Evolutionary conservation across 1,140 invertebrate genomes (phyloP), one percentile per base, ranked within the genome.

Genomic region (Tetramorium alpestre): DNA sequence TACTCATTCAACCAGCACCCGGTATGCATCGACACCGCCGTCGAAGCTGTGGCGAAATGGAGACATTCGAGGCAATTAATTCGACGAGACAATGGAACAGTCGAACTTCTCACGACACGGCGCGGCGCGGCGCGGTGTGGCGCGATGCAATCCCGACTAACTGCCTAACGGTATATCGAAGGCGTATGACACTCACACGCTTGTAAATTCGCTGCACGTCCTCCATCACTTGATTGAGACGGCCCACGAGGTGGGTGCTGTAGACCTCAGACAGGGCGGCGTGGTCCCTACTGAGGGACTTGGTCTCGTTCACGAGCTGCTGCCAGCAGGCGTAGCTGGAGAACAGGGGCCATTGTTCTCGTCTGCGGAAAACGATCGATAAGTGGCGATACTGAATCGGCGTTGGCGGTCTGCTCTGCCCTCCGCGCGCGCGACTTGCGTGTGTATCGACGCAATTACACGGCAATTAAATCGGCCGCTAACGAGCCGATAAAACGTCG

Each of bases 251-350:
- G 95, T 98, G 97, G 64, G 97, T 98, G 89, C 97, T 97, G 95
- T 98, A 99, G 75, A 99, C 97, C 91, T 99, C 98, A 65, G 97
- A 97, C 60, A 99, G 96, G 65, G 97, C 97, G 28, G 97, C 97
- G 95, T 99, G 98, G 94, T 99, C 98, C 90, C 97, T 96, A 87
- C 98, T 97, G 90, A 99, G 96, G 91, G 98, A 97, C 93, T 97
- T 97, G 44, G 99, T 99, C 93, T 98, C 97, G 86, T 97, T 97
- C 65, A 99, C 96, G 81, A 99, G 96, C 91, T 98, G 97, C 94
- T 99, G 98, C 98, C 98, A 99, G 94, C 98, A 98, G 47, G 97
- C 97, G 95, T 98, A 99, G 65, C 98, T 98, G 49, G 98, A 99
- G 93, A 99, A 98, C 90, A 98, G 96, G 91, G 98, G 97, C 98